Conservation (phyloP, 2,888 invertebrate species). For the Erebia aethiops region DNA sequence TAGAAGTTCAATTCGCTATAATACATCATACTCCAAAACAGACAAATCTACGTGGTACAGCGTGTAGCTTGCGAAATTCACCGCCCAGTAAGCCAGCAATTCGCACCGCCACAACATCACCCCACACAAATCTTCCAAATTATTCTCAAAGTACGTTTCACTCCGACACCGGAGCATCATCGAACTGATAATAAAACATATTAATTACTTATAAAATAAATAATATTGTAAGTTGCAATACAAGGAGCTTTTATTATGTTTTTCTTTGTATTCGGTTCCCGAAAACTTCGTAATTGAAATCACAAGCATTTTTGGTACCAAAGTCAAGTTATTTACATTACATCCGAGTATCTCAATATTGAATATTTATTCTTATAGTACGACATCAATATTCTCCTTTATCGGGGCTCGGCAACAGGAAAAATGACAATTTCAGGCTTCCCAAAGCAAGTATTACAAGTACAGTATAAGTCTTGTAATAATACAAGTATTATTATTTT, state of each 20-base stretch:
- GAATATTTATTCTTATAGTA: slow-evolving; percentile 44
- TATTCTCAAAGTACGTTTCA: too few species aligned
- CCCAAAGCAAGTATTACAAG: slow-evolving; percentile 41
- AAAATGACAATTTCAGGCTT: slow-evolving; percentile 46
- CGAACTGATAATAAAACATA: too few species aligned
- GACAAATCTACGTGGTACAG: too few species aligned
- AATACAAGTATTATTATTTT: too few species aligned
- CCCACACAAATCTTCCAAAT: too few species aligned
- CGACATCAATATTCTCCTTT: slow-evolving; percentile 40
- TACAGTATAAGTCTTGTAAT: neutral
- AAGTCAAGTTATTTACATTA: slow-evolving; percentile 36
- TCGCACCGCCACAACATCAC: too few species aligned
- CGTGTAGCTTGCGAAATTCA: too few species aligned
- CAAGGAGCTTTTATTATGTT: slow-evolving; percentile 28
- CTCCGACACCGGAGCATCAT: too few species aligned
- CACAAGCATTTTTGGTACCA: slow-evolving; percentile 28
- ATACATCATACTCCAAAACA: too few species aligned
- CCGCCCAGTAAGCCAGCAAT: too few species aligned
- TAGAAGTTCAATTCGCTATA: too few species aligned
- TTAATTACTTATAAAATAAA: too few species aligned
- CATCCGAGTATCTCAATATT: slow-evolving; percentile 40
- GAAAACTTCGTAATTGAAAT: slow-evolving; percentile 33
- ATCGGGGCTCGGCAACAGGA: slow-evolving; percentile 39
- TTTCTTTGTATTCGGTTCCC: slow-evolving; percentile 18
- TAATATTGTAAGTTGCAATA: slow-evolving; percentile 15